These are phyloP conservation scores for Branchinecta lindahli DNA, from an alignment of 1,140 invertebrate genomes.

Conservation along the genomic window DNA sequence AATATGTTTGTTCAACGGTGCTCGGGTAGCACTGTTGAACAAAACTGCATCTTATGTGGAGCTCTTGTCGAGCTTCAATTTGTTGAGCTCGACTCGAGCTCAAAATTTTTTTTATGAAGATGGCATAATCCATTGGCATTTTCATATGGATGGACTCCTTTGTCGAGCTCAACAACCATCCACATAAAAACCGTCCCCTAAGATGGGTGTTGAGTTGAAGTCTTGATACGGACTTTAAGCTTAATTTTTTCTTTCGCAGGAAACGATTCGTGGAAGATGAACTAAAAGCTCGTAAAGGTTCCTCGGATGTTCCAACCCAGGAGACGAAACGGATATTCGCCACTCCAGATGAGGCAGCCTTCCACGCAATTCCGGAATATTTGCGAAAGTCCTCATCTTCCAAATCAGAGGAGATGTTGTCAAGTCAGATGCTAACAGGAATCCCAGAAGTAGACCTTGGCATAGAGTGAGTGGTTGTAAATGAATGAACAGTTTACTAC, in stretches of 20 bases:
- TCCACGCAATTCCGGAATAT: conserved; percentile 71
- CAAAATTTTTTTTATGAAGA: too few species aligned
- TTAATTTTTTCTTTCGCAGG: conserved; percentile 36
- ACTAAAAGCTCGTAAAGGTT: conserved; percentile 66
- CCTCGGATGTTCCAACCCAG: conserved; percentile 37
- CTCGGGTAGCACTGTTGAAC: too few species aligned
- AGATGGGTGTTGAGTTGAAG: too few species aligned
- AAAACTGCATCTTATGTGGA: too few species aligned
- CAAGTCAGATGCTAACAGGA: conserved; percentile 98
- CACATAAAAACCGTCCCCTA: too few species aligned
- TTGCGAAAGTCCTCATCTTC: conserved; percentile 61
- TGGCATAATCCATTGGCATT: too few species aligned
- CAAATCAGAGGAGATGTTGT: conserved; percentile 92
- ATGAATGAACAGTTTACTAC: background rate
- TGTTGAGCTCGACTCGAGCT: too few species aligned
- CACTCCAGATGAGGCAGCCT: conserved; percentile 68
- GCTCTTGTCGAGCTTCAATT: too few species aligned
- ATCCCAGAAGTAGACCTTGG: conserved; percentile 99
- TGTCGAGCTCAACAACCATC: too few species aligned
- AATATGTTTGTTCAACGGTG: too few species aligned
- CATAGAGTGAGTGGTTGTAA: conserved; percentile 56
- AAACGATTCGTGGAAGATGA: conserved; percentile 95
- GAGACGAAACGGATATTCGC: conserved; percentile 38
- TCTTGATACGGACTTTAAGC: too few species aligned
- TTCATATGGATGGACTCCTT: too few species aligned